phyloP scores from a whole-genome alignment of 1,140 invertebrate species.

The Oncopeltus fasciatus region DNA sequence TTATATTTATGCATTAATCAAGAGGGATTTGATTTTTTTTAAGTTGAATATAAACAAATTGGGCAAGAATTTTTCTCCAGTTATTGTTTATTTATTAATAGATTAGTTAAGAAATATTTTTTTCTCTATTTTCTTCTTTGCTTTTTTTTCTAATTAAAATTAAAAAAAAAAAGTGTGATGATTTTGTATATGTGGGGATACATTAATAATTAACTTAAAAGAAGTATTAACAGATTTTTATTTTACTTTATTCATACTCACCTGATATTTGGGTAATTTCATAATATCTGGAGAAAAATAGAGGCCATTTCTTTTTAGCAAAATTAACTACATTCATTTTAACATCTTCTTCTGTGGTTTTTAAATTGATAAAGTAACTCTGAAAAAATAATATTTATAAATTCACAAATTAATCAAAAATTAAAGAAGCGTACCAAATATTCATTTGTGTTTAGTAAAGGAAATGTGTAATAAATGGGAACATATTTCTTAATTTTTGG shows the following conservation, averaged over 20 bases:
- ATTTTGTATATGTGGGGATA: not conserved
- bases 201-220: not conserved
- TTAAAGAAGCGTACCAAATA: too few relatives aligned
- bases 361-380: slow-evolving; percentile 85
- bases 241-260: slow-evolving; percentile 20
- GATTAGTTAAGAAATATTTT: too few relatives aligned
- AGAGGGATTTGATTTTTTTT: too few relatives aligned
- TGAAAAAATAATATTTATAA: too few relatives aligned
- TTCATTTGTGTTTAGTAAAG: too few relatives aligned
- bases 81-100: not conserved
- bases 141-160: not conserved
- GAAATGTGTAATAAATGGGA: too few relatives aligned
- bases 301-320: slow-evolving; percentile 96
- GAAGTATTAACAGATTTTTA: not conserved
- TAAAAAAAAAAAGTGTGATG: not conserved
- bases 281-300: slow-evolving; percentile 80
- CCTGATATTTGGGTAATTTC: slow-evolving; percentile 43
- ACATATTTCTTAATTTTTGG: too few relatives aligned
- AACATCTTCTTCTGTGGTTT: slow-evolving; percentile 65
- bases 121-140: too few relatives aligned
- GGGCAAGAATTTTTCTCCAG: not conserved
- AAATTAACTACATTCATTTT: slow-evolving; percentile 99
- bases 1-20: too few relatives aligned
- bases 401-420: too few relatives aligned
- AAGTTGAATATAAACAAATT: too few relatives aligned